Conservation (phyloP, 1,140 invertebrate genomes). For the Drosophila tani region DNA sequence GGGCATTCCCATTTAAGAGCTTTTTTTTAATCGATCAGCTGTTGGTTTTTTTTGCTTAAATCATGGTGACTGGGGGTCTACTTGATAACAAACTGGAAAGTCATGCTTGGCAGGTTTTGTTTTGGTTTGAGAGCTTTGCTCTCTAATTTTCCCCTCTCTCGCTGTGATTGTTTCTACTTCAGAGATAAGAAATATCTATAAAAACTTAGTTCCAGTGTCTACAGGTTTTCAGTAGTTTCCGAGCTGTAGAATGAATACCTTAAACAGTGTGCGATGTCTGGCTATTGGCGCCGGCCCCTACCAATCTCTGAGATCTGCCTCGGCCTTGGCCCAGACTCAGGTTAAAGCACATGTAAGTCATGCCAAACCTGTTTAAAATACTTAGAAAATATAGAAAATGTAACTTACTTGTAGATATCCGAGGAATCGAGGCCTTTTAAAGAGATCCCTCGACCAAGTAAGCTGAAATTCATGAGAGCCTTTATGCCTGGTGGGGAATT, state of each 20-base stretch:
- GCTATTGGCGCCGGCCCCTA: background rate
- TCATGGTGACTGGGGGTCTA: slow-evolving; percentile 12
- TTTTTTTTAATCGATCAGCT: slow-evolving; percentile 6
- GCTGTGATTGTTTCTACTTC: background rate
- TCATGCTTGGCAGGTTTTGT: slow-evolving; percentile 29
- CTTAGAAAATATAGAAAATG: background rate
- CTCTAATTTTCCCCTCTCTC: background rate
- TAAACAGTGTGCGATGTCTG: slow-evolving; percentile 7
- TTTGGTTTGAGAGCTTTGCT: slow-evolving; percentile 27
- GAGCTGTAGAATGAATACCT: slow-evolving; percentile 22
- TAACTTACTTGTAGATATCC: background rate
- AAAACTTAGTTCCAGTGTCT: background rate
- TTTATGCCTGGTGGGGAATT: slow-evolving; percentile 67
- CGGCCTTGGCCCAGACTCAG: slow-evolving; percentile 12
- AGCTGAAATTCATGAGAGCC: slow-evolving; percentile 47
- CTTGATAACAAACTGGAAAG: slow-evolving; percentile 21
- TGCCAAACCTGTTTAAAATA: background rate
- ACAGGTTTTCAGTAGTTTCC: slow-evolving; percentile 20
- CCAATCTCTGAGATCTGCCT: slow-evolving; percentile 14
- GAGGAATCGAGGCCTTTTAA: slow-evolving; percentile 22
- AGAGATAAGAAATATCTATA: slow-evolving; percentile 36
- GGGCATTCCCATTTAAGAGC: background rate
- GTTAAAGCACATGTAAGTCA: slow-evolving; percentile 8
- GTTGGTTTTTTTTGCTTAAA: background rate
- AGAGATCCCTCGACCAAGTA: slow-evolving; percentile 52